Evolutionary conservation across 2,113 vertebrate genomes (phyloP), one percentile per base, ranked within the genome.

Genomic region (Puffinus mauretanicus): DNA sequence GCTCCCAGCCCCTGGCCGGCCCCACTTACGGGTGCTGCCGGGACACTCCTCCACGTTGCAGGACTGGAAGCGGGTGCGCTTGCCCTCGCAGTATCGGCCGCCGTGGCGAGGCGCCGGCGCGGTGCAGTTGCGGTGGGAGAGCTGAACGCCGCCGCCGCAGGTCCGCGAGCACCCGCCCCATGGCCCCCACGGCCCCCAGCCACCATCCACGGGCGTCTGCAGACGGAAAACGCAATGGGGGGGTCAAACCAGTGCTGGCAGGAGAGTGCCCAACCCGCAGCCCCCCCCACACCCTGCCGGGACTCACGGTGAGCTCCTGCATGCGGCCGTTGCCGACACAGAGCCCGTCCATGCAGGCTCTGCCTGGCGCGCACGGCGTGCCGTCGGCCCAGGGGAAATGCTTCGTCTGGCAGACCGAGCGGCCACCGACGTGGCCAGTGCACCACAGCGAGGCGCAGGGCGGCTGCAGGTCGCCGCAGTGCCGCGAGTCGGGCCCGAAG

Each of bases 321-420:
- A 98, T 20, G 91, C 97, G 97, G 51, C 85, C 70, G 17, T 47
- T 7, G 9, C 96, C 79, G 15, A 98, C 95, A 62, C 98, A 98
- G 20, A 92, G 75, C 10, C 98, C 98, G 0, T 97, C 97, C 98
- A 98, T 96, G 84, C 98, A 98, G 52, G 84, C 96, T 47, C 93
- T 96, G 20, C 96, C 34, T 0, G 95, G 83, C 0, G 95, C 98
- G 1, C 98, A 98, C 3, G 95, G 93, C 0, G 98, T 98, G 44
- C 98, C 98, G 0, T 98, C 98, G 0, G 98, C 98, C 98, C 98
- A 98, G 7, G 98, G 98, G 1, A 98, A 98, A 8, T 98, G 97
- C 88, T 98, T 98, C 3, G 98, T 98, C 83, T 98, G 98, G 89
- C 98, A 98, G 93, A 98, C 97, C 57, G 97, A 84, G 3, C 98